A percentile compares a stretch with the other conserved stretches of the same genome.
Conservation (phyloP, 2,888 invertebrate genomes). For the Acleris holmiana region DNA sequence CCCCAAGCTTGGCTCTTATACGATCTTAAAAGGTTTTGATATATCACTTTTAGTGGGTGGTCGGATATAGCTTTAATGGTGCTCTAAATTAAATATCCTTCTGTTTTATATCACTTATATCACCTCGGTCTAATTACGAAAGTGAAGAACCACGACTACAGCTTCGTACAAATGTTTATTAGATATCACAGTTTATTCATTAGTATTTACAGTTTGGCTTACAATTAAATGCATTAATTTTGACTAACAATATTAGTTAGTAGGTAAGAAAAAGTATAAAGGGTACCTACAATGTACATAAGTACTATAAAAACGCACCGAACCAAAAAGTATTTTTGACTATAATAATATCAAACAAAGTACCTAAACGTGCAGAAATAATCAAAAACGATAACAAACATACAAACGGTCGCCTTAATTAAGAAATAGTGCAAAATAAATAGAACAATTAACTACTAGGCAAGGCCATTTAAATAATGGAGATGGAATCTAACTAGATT, state of each 20-base stretch:
- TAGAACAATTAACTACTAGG: slow-evolving; percentile 11
- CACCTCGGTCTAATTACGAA: slow-evolving; percentile 16
- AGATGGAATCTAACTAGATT: background rate
- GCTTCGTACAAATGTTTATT: slow-evolving; percentile 43
- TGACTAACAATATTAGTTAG: slow-evolving; percentile 2
- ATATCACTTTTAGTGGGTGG: slow-evolving; percentile 54
- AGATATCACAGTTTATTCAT: slow-evolving; percentile 57
- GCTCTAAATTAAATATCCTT: slow-evolving; percentile 43
- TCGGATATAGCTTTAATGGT: slow-evolving; percentile 50
- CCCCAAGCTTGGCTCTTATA: slow-evolving; percentile 43
- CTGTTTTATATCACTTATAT: slow-evolving; percentile 36
- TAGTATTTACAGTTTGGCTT: slow-evolving; percentile 39
- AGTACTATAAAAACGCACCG: too few relatives aligned
- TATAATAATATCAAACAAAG: background rate
- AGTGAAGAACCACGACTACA: slow-evolving; percentile 20
- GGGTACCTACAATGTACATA: too few relatives aligned
- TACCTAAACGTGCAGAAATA: slow-evolving; percentile 3
- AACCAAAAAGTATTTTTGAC: too few relatives aligned
- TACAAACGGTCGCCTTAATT: slow-evolving; percentile 1
- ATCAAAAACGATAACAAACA: slow-evolving; percentile 7
- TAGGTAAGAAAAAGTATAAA: too few relatives aligned
- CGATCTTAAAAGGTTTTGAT: slow-evolving; percentile 47
- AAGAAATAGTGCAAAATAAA: slow-evolving; percentile 14
- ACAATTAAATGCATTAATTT: slow-evolving; percentile 22
- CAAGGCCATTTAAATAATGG: background rate